These are phyloP conservation scores for Lagopus muta DNA, from an alignment of 2,113 vertebrate species.

Conservation along the genomic window DNA sequence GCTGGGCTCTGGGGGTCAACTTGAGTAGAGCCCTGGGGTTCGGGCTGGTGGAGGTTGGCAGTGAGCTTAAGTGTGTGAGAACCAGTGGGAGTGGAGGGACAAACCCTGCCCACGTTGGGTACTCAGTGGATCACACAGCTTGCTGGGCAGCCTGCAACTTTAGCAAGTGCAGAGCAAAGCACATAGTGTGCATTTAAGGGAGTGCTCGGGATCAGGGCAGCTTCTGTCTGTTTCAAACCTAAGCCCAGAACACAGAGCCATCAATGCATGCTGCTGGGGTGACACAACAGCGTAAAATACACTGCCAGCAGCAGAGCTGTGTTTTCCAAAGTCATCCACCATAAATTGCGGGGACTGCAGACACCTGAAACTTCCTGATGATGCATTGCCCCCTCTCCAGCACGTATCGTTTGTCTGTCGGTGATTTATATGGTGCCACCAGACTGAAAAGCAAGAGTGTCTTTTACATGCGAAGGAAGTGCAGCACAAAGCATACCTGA, in stretches of 20 bases:
- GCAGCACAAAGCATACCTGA: not conserved
- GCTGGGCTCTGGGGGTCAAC: not conserved
- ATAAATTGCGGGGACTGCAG: not conserved
- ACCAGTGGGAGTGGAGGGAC: too few species aligned
- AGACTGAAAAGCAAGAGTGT: not conserved
- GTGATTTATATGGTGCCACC: not conserved
- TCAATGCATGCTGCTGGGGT: not conserved
- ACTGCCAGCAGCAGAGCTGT: too few species aligned
- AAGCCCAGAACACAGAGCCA: not conserved
- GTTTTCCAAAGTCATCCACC: not conserved
- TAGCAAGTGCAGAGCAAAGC: not conserved
- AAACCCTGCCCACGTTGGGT: not conserved
- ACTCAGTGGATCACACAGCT: fast-evolving
- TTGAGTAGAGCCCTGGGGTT: not conserved
- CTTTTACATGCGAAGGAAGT: not conserved
- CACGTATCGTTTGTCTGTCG: not conserved
- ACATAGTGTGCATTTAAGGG: not conserved
- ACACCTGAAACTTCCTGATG: not conserved
- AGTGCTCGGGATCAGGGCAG: not conserved
- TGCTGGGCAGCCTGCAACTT: not conserved
- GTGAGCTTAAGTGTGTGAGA: not conserved
- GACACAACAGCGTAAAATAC: not conserved
- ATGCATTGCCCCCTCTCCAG: not conserved
- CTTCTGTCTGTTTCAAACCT: not conserved
- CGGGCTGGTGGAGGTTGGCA: not conserved